A percentile compares a stretch with the other conserved stretches of the same genome.
Conservation (phyloP, 2,113 vertebrate species). For the Mastomys coucha region DNA sequence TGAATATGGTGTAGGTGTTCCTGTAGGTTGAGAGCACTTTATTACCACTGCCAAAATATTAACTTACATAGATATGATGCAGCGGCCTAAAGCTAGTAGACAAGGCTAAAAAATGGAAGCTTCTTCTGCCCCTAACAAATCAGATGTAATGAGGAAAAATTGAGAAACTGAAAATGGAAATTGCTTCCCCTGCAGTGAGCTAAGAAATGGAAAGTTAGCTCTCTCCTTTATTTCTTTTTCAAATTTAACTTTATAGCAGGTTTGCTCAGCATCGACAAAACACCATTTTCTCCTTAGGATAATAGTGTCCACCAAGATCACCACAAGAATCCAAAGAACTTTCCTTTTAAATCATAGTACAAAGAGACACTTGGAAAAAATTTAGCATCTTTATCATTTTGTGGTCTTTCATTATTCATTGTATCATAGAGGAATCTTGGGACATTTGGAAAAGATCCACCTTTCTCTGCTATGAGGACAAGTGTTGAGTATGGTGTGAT, state of each 20-base stretch:
- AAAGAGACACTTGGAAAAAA: neutral
- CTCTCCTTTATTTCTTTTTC: constrained; percentile 39
- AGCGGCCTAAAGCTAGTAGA: constrained; percentile 25
- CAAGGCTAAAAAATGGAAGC: constrained; percentile 52
- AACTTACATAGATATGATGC: neutral
- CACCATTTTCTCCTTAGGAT: constrained; percentile 35
- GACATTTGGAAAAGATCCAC: neutral
- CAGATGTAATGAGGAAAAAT: constrained; percentile 55
- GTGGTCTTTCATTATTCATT: constrained; percentile 17
- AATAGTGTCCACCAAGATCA: neutral
- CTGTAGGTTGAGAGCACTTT: constrained; percentile 59
- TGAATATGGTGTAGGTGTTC: constrained; percentile 62
- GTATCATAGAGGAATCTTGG: neutral
- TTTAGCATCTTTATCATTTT: neutral
- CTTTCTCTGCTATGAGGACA: neutral
- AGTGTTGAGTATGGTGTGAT: neutral
- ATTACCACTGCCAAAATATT: constrained; percentile 60
- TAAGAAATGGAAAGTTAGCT: constrained; percentile 56
- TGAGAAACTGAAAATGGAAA: constrained; percentile 71
- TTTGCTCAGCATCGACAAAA: constrained; percentile 59
- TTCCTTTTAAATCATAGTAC: constrained; percentile 39
- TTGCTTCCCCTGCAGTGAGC: constrained; percentile 44
- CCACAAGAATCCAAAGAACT: neutral
- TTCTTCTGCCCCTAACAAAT: constrained; percentile 54
- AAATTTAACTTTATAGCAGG: constrained; percentile 66